Evolutionary conservation across 2,888 invertebrate genomes (phyloP), one percentile per base, ranked within the genome.

Genomic region (Pocota personata): DNA sequence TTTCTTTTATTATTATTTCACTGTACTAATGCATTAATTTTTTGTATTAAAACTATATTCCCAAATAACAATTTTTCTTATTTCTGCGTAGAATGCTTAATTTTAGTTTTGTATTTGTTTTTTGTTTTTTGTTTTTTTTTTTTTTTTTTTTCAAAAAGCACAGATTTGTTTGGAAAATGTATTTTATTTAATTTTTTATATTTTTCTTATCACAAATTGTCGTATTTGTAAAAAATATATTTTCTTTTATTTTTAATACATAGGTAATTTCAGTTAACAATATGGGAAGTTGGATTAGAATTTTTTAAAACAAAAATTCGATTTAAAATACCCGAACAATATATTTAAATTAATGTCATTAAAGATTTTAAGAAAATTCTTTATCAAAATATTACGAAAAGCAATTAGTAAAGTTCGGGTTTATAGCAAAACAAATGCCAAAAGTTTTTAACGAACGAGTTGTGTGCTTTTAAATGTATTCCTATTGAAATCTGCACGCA

Each of bases 161-260:
- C 24, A 40, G 8, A 30, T 30, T 55, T 46, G 4, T 32, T 19
- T 16, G 21, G 4, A 40, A 43, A 32, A 58, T 58, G 0, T 21
- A 21, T 16, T 35, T 37, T 37, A 24, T 27, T 12, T 24, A 37
- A 16, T 37, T 19, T 67, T 43, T 5, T 30, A 46, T 19, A 19
- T 21, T 21, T 64, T 48, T 72, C 3, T 75, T 55, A 73, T 73
- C 60, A 73, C 60, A 73, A 73, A 73, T 52, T 60, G 30, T 52
- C 30, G 24, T 43, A 35, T 72, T 37, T 75, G 64, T 32, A 73
- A 73, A 66, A 73, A 62, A 73, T 73, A 64, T 73, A 52, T 37
- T 35, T 50, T 16, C 16, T 5, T 30, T 30, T 19, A 2, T 58
- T 71, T 8, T 16, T 67, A 24, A 16, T 24, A 6, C n/a, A 43